A percentile compares a stretch with the other conserved stretches of the same genome.
Conservation (phyloP, 2,113 vertebrate species). For the Climacteris rufus region DNA sequence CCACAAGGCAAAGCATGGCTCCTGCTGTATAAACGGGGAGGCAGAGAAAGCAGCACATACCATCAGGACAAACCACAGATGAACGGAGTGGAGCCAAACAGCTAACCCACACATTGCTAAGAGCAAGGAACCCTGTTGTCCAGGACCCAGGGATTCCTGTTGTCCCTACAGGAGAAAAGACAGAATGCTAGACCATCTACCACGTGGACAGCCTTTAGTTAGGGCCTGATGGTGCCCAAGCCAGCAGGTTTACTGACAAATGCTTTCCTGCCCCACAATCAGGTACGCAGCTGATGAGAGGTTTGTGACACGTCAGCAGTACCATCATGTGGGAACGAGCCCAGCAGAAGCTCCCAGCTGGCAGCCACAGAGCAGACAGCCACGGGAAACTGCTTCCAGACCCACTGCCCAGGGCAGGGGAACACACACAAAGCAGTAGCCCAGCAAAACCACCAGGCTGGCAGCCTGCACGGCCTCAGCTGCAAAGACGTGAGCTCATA, state of each 20-base stretch:
- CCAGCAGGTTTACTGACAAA: neutral
- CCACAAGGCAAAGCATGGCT: neutral
- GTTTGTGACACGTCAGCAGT: neutral
- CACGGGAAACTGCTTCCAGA: neutral
- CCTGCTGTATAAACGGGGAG: neutral
- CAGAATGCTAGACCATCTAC: neutral
- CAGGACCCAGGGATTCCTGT: neutral
- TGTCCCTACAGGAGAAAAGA: neutral
- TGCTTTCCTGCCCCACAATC: neutral
- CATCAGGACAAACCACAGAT: neutral
- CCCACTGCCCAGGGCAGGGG: neutral
- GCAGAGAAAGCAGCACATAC: neutral
- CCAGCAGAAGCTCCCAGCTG: neutral
- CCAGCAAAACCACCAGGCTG: fast-evolving
- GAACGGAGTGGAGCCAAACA: neutral
- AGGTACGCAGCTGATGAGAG: neutral
- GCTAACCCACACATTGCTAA: neutral
- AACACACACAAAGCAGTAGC: neutral
- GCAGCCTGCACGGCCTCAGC: fast-evolving
- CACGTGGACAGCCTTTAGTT: fast-evolving
- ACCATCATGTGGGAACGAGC: neutral
- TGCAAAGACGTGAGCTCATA: neutral
- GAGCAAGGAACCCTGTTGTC: neutral
- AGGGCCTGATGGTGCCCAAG: neutral
- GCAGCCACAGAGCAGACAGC: neutral